Evolutionary conservation across 2,113 vertebrate species (phyloP), one percentile per base, ranked within the genome.

Genomic region (Xenopus borealis): DNA sequence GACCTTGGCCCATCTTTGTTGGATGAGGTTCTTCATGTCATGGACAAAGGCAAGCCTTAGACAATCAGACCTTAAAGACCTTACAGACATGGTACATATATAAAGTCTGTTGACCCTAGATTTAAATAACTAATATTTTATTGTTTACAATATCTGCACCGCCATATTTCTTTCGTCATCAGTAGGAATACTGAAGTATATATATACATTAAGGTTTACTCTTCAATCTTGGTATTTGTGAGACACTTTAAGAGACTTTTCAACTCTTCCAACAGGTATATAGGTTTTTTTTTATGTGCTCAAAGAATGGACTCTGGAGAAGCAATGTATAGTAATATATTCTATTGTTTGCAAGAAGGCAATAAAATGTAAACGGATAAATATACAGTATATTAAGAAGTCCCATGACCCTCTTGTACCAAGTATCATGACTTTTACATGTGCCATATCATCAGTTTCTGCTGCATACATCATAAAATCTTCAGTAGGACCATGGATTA

Each of bases 1-100:
- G 97, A 99, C 81, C 89, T 99, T 66, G 97, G 97, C 61, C 97
- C 97, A 78, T 99, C 97, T 62, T 95, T 99, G 88, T 82, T 99
- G 88, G 96, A 99, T 79, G 97, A 99, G 58, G 95, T 99, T 68
- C 93, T 99, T 72, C 94, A 98, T 81, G 96, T 98, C 81, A 99
- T 99, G 97, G 95, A 98, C 85, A 95, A 93, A 86, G 91, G 91
- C 78, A 93, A 93, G 82, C 86, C 81, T 76, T 86, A 81, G 81
- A 78, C 75, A 69, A 75, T 11, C 47, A 78, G 79, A 79, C 81
- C 73, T 57, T 61, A 17, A 72, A 72, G 19, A 75, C 63, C 80
- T 78, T 62, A 12, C 8, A 55, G 64, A 70, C 69, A 58, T 78
- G 74, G 75, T 81, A 82, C 72, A 80, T 33, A 66, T 18, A 68